These are phyloP conservation scores for Eupsilia transversa DNA, from an alignment of 2,888 invertebrate genomes.

Conservation along the genomic window DNA sequence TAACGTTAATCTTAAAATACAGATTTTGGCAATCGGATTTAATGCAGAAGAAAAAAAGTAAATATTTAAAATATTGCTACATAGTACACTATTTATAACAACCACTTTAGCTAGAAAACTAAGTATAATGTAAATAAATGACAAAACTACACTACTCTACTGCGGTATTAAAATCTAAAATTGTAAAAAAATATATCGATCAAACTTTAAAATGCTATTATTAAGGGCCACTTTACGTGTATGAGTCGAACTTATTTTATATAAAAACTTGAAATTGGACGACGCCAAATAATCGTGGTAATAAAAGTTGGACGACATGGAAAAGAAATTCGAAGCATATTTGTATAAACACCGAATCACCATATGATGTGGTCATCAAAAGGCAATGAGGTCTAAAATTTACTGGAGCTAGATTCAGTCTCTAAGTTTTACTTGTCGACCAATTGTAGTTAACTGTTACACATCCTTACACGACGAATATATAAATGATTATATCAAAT, in stretches of 20 bases:
- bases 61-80: conserved; percentile 2
- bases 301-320: conserved; percentile 34
- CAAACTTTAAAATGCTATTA: conserved; percentile 38
- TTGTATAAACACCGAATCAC: conserved; percentile 40
- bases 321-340: conserved; percentile 37
- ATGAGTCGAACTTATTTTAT: conserved; percentile 33
- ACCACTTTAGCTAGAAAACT: conserved; percentile 28
- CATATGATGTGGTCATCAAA: conserved; percentile 53
- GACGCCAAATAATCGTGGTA: conserved; percentile 30
- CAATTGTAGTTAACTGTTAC: conserved; percentile 46
- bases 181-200: conserved; percentile 45
- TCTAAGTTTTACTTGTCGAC: conserved; percentile 58
- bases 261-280: conserved; percentile 30
- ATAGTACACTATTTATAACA: conserved; percentile 35
- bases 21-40: conserved; percentile 33
- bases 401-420: conserved; percentile 65
- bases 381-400: conserved; percentile 51
- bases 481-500: conserved; percentile 56
- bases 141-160: conserved; percentile 38
- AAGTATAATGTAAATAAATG: conserved; percentile 18
- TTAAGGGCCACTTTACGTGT: conserved; percentile 31
- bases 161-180: conserved; percentile 47
- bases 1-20: conserved; percentile 30
- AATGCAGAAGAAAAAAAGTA: background rate
- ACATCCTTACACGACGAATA: conserved; percentile 42